Percentiles rank a stretch among this genome's conserved stretches.
phyloP scores from a whole-genome alignment of 2,113 vertebrate genomes.

The Alethe diademata region DNA sequence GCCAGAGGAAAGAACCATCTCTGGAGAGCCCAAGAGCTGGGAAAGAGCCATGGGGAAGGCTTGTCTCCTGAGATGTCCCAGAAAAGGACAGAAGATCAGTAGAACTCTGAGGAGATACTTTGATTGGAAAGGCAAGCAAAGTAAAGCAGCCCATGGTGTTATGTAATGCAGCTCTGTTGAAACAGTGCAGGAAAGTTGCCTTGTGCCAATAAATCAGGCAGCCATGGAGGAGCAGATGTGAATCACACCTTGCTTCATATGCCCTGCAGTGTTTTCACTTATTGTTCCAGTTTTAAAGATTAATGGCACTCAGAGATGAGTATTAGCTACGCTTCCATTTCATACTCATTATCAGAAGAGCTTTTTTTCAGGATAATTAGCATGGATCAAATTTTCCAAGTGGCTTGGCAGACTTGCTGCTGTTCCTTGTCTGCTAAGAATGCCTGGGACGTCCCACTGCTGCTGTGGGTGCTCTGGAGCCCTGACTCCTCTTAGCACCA shows the following conservation, averaged over 20 bases:
- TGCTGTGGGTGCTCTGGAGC: background rate
- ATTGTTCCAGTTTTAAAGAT: constrained; percentile 63
- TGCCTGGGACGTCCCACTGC: background rate
- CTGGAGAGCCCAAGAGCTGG: background rate
- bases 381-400: constrained; percentile 45
- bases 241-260: constrained; percentile 70
- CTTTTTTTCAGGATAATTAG: constrained; percentile 48
- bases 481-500: accelerated
- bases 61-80: background rate
- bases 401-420: background rate
- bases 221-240: constrained; percentile 53
- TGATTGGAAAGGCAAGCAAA: background rate
- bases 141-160: background rate
- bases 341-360: constrained; percentile 49
- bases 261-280: constrained; percentile 57
- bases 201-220: constrained; percentile 52
- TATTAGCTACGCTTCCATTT: constrained; percentile 47
- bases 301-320: constrained; percentile 51
- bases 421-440: background rate
- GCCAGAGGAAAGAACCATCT: background rate
- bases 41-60: accelerated
- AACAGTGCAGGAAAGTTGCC: constrained; percentile 33
- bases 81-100: background rate
- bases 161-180: constrained; percentile 55
- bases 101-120: background rate